Evolutionary conservation across 2,113 vertebrate species (phyloP), one percentile per base, ranked within the genome.

Genomic region (Taxidea taxus): DNA sequence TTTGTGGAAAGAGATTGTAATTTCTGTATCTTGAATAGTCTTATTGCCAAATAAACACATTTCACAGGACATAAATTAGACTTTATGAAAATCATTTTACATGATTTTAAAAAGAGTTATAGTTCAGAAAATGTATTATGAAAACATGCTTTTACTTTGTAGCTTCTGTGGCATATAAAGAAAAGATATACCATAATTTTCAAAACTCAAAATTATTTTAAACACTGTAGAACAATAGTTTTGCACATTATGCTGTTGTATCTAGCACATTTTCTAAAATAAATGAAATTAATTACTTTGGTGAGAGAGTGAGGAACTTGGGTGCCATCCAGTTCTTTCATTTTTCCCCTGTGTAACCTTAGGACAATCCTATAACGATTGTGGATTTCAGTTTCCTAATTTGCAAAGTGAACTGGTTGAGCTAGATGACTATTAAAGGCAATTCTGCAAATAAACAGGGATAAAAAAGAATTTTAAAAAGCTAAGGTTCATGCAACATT

Each of bases 11-110:
- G 78, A 83, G 77, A 86, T 62, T 70, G 0, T 88, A 93, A 47
- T 96, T 96, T 96, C 77, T 97, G 5, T 97, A 62, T 95, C n/a
- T 96, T 93, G 90, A 93, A 94, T 96, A 91, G 60, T 11, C 70
- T 95, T 95, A 70, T 81, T 95, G 86, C 60, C 74, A 96, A 42
- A 87, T 97, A 89, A 82, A 58, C 37, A 58, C 15, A 78, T 37
- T 95, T 97, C 18, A 84, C 80, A 86, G 95, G 62, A 70, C 31
- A 78, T 77, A 91, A 91, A 84, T 87, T 94, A 97, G 97, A 66
- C 42, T 92, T 91, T 89, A 93, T 83, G 94, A 95, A 84, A 31
- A 66, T 74, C 39, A 84, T 16, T 95, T 91, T 82, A 94, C 27
- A 83, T 16, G 87, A 34, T 74, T 94, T 85, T n/a, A 34, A 91